Evolutionary conservation across 2,888 invertebrate species (phyloP), one percentile per base, ranked within the genome.

Genomic region (Marronus borbonicus): DNA sequence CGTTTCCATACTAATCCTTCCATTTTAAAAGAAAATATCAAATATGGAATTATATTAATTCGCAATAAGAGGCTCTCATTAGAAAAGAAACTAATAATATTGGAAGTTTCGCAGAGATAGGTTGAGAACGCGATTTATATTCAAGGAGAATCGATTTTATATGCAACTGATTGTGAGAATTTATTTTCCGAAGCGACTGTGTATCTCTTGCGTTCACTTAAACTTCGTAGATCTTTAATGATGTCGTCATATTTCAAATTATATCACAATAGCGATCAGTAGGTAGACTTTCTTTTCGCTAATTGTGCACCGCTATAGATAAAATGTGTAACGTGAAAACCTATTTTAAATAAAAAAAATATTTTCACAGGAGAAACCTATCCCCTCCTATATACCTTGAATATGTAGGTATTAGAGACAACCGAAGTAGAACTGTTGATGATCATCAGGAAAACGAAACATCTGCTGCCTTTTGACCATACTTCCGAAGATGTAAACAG

Each of bases 401-500:
- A 31, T 28, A 17, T 10, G 65, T 55, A 65, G 65, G 65, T 55
- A 55, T 55, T 55, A 65, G 65, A 65, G 65, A 65, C 39, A 44
- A 65, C 65, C 36, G 36, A 65, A 65, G 65, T 65, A 36, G 65
- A 65, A 65, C 65, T 65, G 39, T 65, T 44, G 65, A 39, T 39
- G 65, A 39, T 39, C 14, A 64, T 39, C 36, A 17, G 39, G 74
- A 60, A 36, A 60, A 60, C 17, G 60, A 7, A 74, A 74, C 74
- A 74, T 74, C 74, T 74, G 74, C 74, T 49, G 20, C 28, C 7
- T 50, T 31, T 74, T 74, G 74, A 50, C 64, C 76, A 17, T 49
- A 64, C 39, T 76, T 64, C 66, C 76, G 39, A 76, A 76, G 76
- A 76, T 76, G 76, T 76, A 76, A 76, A 76, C 64, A 76, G 65